Percentiles rank a stretch among this genome's conserved stretches.
These are phyloP conservation scores for Sebastes minor DNA, from an alignment of 2,797 vertebrate genomes.

Conservation along the genomic window DNA sequence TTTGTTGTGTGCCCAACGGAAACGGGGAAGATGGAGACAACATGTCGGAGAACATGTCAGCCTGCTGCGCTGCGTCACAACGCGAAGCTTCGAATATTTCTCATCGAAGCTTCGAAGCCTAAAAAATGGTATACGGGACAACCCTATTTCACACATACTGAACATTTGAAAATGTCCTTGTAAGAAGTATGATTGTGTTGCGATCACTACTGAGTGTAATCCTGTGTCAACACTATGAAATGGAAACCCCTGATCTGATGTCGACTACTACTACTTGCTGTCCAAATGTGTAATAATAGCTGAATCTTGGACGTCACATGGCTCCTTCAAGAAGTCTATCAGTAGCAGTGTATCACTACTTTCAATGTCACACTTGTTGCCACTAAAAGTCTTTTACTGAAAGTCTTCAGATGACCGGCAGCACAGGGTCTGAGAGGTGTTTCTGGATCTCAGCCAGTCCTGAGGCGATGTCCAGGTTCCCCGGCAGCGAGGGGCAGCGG, in stretches of 20 bases:
- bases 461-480: constrained; percentile 82
- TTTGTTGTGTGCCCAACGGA: too few species aligned
- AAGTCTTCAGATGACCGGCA: constrained; percentile 67
- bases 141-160: not conserved
- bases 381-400: not conserved
- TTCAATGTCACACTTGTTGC: not conserved
- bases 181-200: not conserved
- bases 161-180: not conserved
- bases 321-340: not conserved
- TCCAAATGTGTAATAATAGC: constrained; percentile 7
- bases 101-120: too few species aligned
- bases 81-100: too few species aligned
- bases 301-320: not conserved
- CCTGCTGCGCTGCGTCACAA: too few species aligned
- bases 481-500: constrained; percentile 88
- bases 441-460: constrained; percentile 85
- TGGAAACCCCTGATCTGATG: not conserved
- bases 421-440: constrained; percentile 89
- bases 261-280: not conserved
- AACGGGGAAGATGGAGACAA: too few species aligned
- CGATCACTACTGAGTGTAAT: not conserved
- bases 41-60: too few species aligned
- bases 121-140: too few species aligned
- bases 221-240: not conserved
- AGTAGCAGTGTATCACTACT: not conserved